Conservation (phyloP, 2,113 vertebrate species). For the Nansenia antarctica region DNA sequence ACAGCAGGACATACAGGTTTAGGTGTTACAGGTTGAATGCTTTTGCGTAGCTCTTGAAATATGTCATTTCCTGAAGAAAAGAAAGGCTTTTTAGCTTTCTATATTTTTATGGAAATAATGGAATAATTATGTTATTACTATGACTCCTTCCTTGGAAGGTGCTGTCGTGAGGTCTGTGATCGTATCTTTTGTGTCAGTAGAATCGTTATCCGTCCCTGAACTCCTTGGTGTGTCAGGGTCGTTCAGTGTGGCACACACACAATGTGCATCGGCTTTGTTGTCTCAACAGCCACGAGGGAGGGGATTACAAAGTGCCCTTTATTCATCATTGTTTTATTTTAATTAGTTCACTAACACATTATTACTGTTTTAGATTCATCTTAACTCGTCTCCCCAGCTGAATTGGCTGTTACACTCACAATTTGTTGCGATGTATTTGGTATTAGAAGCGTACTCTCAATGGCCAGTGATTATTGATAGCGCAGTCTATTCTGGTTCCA, state of each 20-base stretch:
- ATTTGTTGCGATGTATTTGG: not conserved
- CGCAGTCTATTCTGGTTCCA: not conserved
- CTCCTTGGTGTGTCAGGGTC: conserved; percentile 13
- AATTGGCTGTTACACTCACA: not conserved
- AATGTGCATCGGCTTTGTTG: conserved; percentile 30
- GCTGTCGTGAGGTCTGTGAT: no score
- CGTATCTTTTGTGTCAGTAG: not conserved
- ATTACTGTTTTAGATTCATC: not conserved
- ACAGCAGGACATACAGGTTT: no score
- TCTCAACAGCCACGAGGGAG: conserved; percentile 1
- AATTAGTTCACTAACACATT: conserved; percentile 3
- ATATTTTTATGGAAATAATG: no score
- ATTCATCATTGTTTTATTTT: conserved; percentile 22
- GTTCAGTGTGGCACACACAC: conserved; percentile 17
- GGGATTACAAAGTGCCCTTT: conserved; percentile 14
- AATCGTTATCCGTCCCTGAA: not conserved
- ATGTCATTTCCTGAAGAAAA: no score
- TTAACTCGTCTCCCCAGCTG: not conserved
- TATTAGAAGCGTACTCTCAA: not conserved
- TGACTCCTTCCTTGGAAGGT: no score
- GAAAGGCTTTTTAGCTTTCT: no score
- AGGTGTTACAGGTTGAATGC: no score
- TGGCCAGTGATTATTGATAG: not conserved
- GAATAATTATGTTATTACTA: no score
- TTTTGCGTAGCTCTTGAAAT: no score